Base-by-base conservation (phyloP, 2,797 vertebrate genomes). In the Fringilla coelebs region DNA sequence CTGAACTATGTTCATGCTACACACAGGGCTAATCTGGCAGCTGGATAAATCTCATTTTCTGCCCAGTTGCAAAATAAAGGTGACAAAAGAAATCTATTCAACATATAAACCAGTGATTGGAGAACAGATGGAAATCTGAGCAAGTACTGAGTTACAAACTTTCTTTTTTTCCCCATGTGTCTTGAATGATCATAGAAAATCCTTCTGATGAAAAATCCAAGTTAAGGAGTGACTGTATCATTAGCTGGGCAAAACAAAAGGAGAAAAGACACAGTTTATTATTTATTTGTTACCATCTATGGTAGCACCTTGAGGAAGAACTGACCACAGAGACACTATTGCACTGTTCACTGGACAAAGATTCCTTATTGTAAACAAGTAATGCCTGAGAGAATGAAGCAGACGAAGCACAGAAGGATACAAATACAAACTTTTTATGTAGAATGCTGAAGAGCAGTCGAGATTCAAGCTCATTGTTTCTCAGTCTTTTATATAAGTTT, bases 21-120 rank as follows among this genome's bases (percentile, higher is more conserved):
- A 48, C 60, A 60, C 21, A 58, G 26, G 67, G 54, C 48, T 91
- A 89, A 95, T 90, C 78, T 92, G 34, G 34, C 41, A 80, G 40
- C 75, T 63, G 40, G 55, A 36, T 78, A 94, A 94, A 93, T 84
- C 57, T 94, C 2, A 1, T 92, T 93, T 95, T 94, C 90, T 89
- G 31, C 48, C 51, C 60, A 86, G 34, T 36, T 92, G 54, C 60
- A 66, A 91, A 89, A 46, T 74, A 89, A 90, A 88, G 24, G 51
- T 49, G 58, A 66, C 21, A 74, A 28, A 66, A 61, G 51, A 90
- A 57, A 46, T 66, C 17, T 41, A 81, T 87, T 78, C 76, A 92
- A 82, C 49, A 89, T 62, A 81, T 13, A 80, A 93, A 84, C 20
- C 31, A 46, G 32, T 28, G 58, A 81, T 85, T 66, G 83, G 45